phyloP scores from a whole-genome alignment of 1,140 invertebrate species.

The Penaeus japonicus region DNA sequence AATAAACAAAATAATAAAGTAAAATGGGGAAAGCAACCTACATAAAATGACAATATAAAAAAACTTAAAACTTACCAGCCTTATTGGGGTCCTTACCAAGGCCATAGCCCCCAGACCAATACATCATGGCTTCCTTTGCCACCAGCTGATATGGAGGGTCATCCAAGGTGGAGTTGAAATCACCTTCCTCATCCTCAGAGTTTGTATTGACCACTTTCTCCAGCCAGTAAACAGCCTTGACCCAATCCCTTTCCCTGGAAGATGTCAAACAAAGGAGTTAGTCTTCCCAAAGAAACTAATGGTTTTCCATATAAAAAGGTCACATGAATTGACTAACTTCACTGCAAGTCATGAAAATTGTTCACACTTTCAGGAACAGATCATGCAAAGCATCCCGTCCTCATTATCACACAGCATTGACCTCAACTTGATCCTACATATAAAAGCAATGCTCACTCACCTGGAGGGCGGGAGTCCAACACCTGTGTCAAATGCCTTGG shows the following conservation, averaged over 20 bases:
- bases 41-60: no score
- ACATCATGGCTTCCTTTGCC: constrained; percentile 68
- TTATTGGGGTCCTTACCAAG: constrained; percentile 65
- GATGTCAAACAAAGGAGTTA: background rate
- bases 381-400: no score
- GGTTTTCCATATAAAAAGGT: background rate
- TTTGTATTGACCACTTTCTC: constrained; percentile 63
- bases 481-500: constrained; percentile 69
- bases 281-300: background rate
- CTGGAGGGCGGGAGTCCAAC: constrained; percentile 62
- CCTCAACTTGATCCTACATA: background rate
- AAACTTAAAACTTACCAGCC: constrained; percentile 63
- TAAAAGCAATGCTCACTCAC: background rate
- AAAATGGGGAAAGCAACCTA: background rate
- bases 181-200: constrained; percentile 65
- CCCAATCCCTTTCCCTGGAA: constrained; percentile 64
- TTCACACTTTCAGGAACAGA: no score
- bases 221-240: constrained; percentile 67
- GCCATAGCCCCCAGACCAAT: constrained; percentile 65
- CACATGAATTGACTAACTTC: no score
- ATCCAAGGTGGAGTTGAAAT: constrained; percentile 65
- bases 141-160: constrained; percentile 65
- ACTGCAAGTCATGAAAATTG: no score
- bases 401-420: background rate
- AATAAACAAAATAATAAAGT: no score